Evolutionary conservation across 2,888 invertebrate genomes (phyloP).

Genomic region (Cephus pygmeus): DNA sequence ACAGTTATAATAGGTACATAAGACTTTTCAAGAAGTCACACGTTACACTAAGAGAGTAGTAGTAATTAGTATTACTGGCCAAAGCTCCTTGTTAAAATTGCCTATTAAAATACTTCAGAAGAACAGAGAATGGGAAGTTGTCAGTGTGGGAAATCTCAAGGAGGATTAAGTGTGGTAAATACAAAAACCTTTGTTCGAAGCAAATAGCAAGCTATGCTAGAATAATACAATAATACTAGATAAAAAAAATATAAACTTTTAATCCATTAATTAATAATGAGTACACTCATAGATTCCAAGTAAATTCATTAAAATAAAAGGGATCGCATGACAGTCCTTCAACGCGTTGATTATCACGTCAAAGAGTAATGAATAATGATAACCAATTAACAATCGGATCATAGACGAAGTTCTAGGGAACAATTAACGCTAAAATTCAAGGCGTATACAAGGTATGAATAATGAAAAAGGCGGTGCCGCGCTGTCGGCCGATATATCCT

Average conservation of each 20-base stretch:
- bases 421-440: slow-evolving; percentile 28
- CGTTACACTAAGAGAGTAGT: background rate
- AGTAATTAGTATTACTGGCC: background rate
- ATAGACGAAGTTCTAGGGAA: background rate
- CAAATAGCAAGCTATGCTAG: background rate
- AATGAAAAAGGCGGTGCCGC: slow-evolving; percentile 61
- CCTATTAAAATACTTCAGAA: background rate
- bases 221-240: background rate
- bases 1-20: background rate
- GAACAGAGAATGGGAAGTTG: slow-evolving; percentile 28
- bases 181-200: background rate
- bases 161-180: slow-evolving; percentile 33
- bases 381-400: background rate
- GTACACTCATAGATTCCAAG: background rate
- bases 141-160: slow-evolving; percentile 55
- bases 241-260: background rate
- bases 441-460: slow-evolving; percentile 49
- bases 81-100: background rate
- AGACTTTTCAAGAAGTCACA: background rate
- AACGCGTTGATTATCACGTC: background rate
- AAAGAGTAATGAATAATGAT: background rate
- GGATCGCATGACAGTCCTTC: background rate
- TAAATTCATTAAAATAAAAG: background rate
- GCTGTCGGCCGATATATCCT: slow-evolving; percentile 27
- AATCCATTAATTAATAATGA: background rate